These are phyloP conservation scores for Nudaria mundana DNA, from an alignment of 2,888 invertebrate genomes.

Conservation along the genomic window DNA sequence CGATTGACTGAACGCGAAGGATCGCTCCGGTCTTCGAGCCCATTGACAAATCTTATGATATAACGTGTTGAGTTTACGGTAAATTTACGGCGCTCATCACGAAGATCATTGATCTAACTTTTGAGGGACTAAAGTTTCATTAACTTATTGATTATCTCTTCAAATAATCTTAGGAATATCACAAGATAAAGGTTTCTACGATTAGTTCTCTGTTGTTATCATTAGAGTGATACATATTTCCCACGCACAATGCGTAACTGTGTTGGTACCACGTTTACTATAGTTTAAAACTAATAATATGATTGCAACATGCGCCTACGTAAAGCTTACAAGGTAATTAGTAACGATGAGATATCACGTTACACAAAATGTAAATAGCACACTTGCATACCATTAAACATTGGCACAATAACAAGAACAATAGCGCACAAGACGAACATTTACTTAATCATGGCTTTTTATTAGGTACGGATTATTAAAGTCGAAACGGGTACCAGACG, in stretches of 20 bases:
- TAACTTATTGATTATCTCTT: no score
- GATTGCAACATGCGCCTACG: background rate
- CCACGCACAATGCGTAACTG: no score
- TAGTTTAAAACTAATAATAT: no score
- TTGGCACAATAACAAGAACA: slow-evolving; percentile 63
- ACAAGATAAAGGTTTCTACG: no score
- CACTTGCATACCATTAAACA: slow-evolving; percentile 47
- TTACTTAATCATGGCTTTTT: slow-evolving; percentile 69
- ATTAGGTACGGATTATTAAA: slow-evolving; percentile 65
- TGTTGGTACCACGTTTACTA: no score
- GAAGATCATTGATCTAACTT: slow-evolving; percentile 2
- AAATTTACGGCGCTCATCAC: slow-evolving; percentile 2
- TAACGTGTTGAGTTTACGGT: slow-evolving; percentile 42
- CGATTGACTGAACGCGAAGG: slow-evolving; percentile 22
- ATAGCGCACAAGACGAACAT: slow-evolving; percentile 57
- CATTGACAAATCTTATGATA: slow-evolving; percentile 30
- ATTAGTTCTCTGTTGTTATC: no score
- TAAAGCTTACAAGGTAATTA: slow-evolving; percentile 21
- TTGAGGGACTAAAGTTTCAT: no score
- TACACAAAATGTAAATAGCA: slow-evolving; percentile 44
- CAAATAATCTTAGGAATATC: no score
- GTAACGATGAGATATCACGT: slow-evolving; percentile 39
- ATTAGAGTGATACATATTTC: no score
- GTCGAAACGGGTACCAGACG: slow-evolving; percentile 55
- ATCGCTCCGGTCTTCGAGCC: slow-evolving; percentile 23